A percentile compares a stretch with the other conserved stretches of the same genome.
These are phyloP conservation scores for Megaleporinus macrocephalus DNA, from an alignment of 2,113 vertebrate genomes.

Conservation along the genomic window DNA sequence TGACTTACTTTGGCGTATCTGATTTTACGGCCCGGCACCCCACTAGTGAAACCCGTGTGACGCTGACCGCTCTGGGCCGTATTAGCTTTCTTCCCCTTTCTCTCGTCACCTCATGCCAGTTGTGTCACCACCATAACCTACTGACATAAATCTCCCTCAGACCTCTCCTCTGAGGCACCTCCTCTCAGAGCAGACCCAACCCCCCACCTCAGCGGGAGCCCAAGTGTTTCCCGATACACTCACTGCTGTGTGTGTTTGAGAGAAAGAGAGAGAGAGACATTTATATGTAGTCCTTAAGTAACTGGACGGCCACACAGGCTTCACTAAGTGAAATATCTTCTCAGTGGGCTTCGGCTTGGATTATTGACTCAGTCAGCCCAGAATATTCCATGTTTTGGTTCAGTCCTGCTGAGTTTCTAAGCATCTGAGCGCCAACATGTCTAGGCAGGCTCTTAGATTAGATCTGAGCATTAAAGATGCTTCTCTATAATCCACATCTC, in stretches of 20 bases:
- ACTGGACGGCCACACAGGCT: neutral
- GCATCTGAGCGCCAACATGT: too few species aligned
- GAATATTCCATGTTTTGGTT: too few species aligned
- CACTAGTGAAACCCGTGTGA: neutral
- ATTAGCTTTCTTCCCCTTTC: slow-evolving; percentile 45
- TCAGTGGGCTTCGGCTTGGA: too few species aligned
- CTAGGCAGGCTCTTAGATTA: too few species aligned
- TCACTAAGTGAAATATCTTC: too few species aligned
- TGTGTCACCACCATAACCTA: slow-evolving; percentile 46
- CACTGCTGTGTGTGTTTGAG: slow-evolving; percentile 8
- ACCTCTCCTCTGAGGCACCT: neutral
- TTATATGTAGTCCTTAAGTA: neutral
- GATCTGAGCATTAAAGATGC: too few species aligned
- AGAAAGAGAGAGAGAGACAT: neutral
- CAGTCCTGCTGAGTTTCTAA: too few species aligned
- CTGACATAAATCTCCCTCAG: slow-evolving; percentile 44
- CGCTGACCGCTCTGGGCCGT: neutral
- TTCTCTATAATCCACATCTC: too few species aligned
- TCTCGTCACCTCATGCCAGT: slow-evolving; percentile 25
- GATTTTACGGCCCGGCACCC: slow-evolving; percentile 21
- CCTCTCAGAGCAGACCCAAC: neutral
- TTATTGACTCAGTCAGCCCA: too few species aligned
- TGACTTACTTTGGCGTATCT: slow-evolving; percentile 17
- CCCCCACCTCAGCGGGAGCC: neutral
- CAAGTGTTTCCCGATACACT: neutral